Base-by-base conservation (phyloP, 1,140 invertebrate species). In the Drosophila albomicans region DNA sequence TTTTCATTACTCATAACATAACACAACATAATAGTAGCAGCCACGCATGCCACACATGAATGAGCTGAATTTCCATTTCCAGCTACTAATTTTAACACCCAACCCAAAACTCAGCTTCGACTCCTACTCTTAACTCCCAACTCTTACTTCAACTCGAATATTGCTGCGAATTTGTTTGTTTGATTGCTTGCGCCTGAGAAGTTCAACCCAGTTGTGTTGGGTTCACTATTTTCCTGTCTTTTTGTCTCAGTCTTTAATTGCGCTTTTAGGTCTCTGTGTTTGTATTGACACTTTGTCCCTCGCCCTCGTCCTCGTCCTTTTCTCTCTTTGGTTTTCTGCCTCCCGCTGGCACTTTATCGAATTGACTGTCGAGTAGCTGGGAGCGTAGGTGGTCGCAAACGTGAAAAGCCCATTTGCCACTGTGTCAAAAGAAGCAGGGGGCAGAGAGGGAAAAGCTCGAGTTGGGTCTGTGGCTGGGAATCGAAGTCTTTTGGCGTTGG, bases 201-300 rank as follows among this genome's bases (percentile, higher is more conserved):
- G 4, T 10, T 25, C 32, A 41, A 32, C 2, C 1, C 1, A 32
- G 30, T 32, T 32, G 6, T 32, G 30, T 32, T 8, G 30, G 30
- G 30, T 15, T 11, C 20, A 0, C 49, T 10, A 2, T 65, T 11
- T 41, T 48, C 16, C 1, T 8, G 8, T 20, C 13, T 10, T 10
- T n/a, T 30, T 46, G 6, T 13, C 20, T 5, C 20, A 15, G 57
- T 16, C 70, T 77, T 73, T 76, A 75, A 75, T 75, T 75, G 68
- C 38, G 67, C 68, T 45, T 61, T 71, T 71, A 71, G 49, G 49
- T 59, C 61, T 52, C 52, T 66, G 13, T 72, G 68, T 65, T 56
- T 65, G 59, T 72, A 61, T 76, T 76, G 74, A 72, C 69, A 54
- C 67, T 71, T 45, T 45, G 38, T 30, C 56, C 10, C 32, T 35